Evolutionary conservation across 1,140 invertebrate species (phyloP), one percentile per base, ranked within the genome.

Genomic region (Pogonus chalceus): DNA sequence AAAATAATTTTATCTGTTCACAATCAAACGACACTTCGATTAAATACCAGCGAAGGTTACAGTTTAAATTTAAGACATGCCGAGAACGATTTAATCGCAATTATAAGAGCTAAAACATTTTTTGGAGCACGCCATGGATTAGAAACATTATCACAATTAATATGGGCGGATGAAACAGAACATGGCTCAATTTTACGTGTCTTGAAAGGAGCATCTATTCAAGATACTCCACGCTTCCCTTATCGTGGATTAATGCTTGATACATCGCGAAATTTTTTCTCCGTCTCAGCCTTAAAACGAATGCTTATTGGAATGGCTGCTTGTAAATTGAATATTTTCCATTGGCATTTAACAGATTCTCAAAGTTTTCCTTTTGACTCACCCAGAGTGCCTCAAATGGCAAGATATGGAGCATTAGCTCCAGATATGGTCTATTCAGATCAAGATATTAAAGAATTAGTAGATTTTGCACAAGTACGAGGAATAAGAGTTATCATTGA

Each of bases 281-380:
- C 84, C 0, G 67, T 89, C 2, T 64, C 71, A 1, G 74, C 81
- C 26, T 79, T 92, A n/a, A 75, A 82, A 57, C 73, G 82, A 16
- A 85, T 85, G 0, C 74, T 92, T 16, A 80, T 87, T 52, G 87
- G 77, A 0, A 87, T 92, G 81, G 81, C 83, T 1, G 77, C 85
- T 14, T 79, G 78, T 53, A 92, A 92, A 71, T 71, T 92, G 49
- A 92, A 92, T 71, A 83, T 86, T 7, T 82, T 92, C 52, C 89
- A 92, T 67, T 90, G 87, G 87, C 89, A 92, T 63, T 76, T 86
- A 0, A 88, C 86, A 1, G 89, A 91, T 64, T 82, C 83, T 0
- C 88, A 92, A 60, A 88, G 87, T 61, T 91, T 91, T 68, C 88
- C 88, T 0, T 76, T 90, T 56, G 70, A 80, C 26, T 77, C 85